These are phyloP conservation scores for Synergus umbraculus DNA, from an alignment of 2,888 invertebrate species.

Conservation along the genomic window DNA sequence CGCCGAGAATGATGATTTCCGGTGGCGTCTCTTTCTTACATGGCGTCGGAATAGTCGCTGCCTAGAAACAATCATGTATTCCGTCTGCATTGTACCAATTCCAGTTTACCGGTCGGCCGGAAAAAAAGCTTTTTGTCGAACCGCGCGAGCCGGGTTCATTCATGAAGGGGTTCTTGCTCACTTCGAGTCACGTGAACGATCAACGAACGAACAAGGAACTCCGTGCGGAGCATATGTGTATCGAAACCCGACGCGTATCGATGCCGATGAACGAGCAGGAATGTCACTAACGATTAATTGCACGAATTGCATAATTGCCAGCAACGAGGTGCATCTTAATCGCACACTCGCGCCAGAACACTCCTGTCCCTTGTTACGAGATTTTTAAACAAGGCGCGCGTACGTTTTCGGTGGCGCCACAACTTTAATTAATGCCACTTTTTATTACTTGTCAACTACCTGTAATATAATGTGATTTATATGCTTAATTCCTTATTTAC, in stretches of 20 bases:
- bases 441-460: slow-evolving; percentile 8
- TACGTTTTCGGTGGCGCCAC: slow-evolving; percentile 39
- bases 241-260: slow-evolving; percentile 46
- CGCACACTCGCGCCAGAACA: slow-evolving; percentile 39
- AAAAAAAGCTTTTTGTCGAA: slow-evolving; percentile 44
- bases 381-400: slow-evolving; percentile 28
- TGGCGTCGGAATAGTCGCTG: slow-evolving; percentile 52
- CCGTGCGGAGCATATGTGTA: slow-evolving; percentile 41
- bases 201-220: slow-evolving; percentile 49
- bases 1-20: slow-evolving; percentile 71
- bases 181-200: slow-evolving; percentile 55
- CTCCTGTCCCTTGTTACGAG: slow-evolving; percentile 23
- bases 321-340: slow-evolving; percentile 60
- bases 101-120: slow-evolving; percentile 56
- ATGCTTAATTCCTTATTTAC: not conserved
- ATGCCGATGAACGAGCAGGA: slow-evolving; percentile 62
- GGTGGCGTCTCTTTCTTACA: slow-evolving; percentile 71
- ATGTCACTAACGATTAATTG: slow-evolving; percentile 62
- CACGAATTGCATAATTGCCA: slow-evolving; percentile 61
- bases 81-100: slow-evolving; percentile 67
- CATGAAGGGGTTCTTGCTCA: slow-evolving; percentile 67
- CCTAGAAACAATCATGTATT: slow-evolving; percentile 67
- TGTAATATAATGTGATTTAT: not conserved
- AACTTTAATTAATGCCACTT: slow-evolving; percentile 35
- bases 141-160: slow-evolving; percentile 64